Conservation (phyloP, 2,888 invertebrate genomes). For the Macropis europaea region DNA sequence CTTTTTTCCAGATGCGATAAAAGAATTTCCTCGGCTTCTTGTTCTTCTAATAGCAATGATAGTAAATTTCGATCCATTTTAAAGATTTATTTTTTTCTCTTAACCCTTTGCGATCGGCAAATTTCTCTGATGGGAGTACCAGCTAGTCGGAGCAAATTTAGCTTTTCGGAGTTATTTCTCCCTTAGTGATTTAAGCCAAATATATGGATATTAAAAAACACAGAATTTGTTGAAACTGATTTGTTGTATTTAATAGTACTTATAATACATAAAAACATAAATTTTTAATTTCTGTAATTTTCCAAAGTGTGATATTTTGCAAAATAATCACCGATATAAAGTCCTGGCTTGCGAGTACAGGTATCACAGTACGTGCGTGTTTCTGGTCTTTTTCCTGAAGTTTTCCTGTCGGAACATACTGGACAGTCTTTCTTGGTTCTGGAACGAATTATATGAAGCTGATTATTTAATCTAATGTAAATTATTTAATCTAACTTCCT, state of each 20-base stretch:
- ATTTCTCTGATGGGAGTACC: neutral
- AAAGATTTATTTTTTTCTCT: too few relatives aligned
- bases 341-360: neutral
- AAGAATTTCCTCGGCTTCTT: too few relatives aligned
- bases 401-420: conserved; percentile 14
- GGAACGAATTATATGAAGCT: conserved; percentile 17
- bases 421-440: conserved; percentile 14
- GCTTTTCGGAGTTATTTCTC: neutral
- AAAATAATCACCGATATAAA: conserved; percentile 10
- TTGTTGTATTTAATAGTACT: conserved; percentile 8
- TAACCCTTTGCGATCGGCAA: conserved; percentile 1
- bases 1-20: too few relatives aligned
- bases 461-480: conserved; percentile 16
- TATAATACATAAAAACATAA: neutral
- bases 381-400: neutral
- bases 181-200: neutral
- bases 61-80: too few relatives aligned
- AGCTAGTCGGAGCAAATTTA: conserved; percentile 10
- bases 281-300: conserved; percentile 5
- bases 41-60: too few relatives aligned
- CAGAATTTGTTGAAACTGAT: conserved; percentile 2
- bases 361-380: neutral
- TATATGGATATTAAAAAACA: conserved; percentile 11
- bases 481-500: conserved; percentile 14
- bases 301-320: conserved; percentile 1